A percentile compares a stretch with the other conserved stretches of the same genome.
These are phyloP conservation scores for Nestor notabilis DNA, from an alignment of 2,113 vertebrate species.

Conservation along the genomic window DNA sequence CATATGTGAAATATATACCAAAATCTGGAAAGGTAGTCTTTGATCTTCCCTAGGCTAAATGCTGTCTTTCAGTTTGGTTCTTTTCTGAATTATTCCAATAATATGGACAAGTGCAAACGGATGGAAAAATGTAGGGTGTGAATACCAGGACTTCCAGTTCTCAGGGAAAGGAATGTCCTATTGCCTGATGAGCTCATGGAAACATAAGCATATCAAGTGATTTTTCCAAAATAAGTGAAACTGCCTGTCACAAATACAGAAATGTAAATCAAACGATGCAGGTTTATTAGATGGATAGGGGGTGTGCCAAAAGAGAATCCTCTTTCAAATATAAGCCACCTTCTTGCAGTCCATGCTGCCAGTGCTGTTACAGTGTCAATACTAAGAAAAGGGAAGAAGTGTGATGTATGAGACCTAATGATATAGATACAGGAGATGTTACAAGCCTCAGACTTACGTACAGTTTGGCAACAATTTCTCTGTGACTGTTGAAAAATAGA, in stretches of 20 bases:
- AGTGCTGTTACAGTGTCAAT: neutral
- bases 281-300: neutral
- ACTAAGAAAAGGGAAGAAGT: neutral
- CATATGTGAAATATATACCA: neutral
- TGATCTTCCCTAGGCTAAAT: neutral
- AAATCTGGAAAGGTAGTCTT: neutral
- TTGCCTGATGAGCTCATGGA: neutral
- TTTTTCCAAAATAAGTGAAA: neutral
- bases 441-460: neutral
- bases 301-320: neutral
- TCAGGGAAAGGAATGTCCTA: neutral
- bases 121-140: rapidly evolving
- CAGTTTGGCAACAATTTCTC: neutral
- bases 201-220: rapidly evolving
- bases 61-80: neutral
- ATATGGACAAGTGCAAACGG: neutral
- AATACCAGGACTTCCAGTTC: neutral
- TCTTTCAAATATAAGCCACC: neutral
- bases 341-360: neutral
- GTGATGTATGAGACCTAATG: neutral
- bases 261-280: neutral
- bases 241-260: neutral
- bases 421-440: neutral
- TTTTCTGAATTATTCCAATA: neutral
- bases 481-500: neutral